Evolutionary conservation across 2,113 vertebrate species (phyloP), one percentile per base, ranked within the genome.

Genomic region (Trochalopteron elliotii): DNA sequence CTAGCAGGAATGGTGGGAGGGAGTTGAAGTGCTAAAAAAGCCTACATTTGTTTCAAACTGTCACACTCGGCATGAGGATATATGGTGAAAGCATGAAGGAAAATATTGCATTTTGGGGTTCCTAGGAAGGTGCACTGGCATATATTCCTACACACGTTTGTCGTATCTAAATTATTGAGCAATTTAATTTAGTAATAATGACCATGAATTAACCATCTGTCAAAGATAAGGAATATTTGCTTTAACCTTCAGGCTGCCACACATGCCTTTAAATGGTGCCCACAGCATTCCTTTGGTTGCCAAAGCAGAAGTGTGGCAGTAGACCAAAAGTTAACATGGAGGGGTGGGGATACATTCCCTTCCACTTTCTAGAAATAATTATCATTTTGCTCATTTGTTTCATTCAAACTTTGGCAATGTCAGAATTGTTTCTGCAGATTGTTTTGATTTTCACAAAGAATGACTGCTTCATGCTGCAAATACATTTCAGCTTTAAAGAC

Each of bases 111-210:
- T 78, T 85, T 84, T 68, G 72, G 69, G 75, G 81, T 88, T 94
- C 90, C 44, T 87, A 79, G 86, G 95, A 96, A 44, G 71, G 75
- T 91, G 69, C 27, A 56, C 87, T 96, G 95, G 96, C 91, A 88
- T 93, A 37, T 95, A 88, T 95, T 97, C 83, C 88, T 83, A 39
- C 86, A 86, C 86, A 86, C 42, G 13, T 96, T 95, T 96, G 68
- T 95, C 75, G 50, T 95, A 96, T 96, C 91, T 96, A 61, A 93
- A 85, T 96, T 92, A 94, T 71, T 77, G 76, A 96, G 94, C 86
- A 95, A 89, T 68, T 95, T 84, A 86, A 95, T 75, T 96, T 88
- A 69, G 86, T 96, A 94, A 83, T 96, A 96, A 97, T 97, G 79
- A 82, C 80, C 64, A 17, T 89, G 92, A 97, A 93, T 91, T 91